A percentile compares a stretch with the other conserved stretches of the same genome.
These are phyloP conservation scores for Fragum whitleyi DNA, from an alignment of 2,888 invertebrate genomes.

Conservation along the genomic window DNA sequence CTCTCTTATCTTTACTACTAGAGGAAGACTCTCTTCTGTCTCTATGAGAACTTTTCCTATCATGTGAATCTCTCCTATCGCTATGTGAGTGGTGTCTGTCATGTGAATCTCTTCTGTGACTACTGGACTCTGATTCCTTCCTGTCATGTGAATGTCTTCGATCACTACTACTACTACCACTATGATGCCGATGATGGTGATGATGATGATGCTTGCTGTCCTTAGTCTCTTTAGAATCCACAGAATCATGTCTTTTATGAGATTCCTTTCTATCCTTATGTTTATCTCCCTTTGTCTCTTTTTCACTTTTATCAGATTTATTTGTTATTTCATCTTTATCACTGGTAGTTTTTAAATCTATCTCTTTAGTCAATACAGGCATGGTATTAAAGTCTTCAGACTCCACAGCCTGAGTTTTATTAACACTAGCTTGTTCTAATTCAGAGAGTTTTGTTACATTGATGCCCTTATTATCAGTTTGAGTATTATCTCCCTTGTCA, in stretches of 20 bases:
- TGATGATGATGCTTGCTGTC: constrained; percentile 47
- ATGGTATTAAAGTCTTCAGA: neutral
- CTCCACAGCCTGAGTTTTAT: neutral
- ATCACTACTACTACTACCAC: neutral
- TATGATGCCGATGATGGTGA: constrained; percentile 46
- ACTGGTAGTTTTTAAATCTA: neutral
- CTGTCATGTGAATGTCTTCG: constrained; percentile 53
- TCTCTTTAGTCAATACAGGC: neutral
- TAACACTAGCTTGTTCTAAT: neutral
- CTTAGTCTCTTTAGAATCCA: constrained; percentile 40
- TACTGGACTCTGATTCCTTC: constrained; percentile 49
- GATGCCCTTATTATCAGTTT: constrained; percentile 2
- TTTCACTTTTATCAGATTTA: constrained; percentile 9
- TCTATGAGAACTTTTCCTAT: constrained; percentile 36
- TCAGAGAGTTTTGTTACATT: neutral
- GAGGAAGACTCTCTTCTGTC: constrained; percentile 43
- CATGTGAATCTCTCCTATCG: constrained; percentile 39
- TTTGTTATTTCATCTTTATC: constrained; percentile 11
- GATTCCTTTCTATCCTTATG: constrained; percentile 13
- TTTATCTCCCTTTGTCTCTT: neutral
- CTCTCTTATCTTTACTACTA: constrained; percentile 33
- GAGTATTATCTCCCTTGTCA: constrained; percentile 13
- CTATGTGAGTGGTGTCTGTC: constrained; percentile 33
- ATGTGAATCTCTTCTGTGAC: constrained; percentile 38
- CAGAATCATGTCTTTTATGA: constrained; percentile 29